Base-by-base conservation (phyloP, 2,888 invertebrate genomes). In the Eulithis testata region DNA sequence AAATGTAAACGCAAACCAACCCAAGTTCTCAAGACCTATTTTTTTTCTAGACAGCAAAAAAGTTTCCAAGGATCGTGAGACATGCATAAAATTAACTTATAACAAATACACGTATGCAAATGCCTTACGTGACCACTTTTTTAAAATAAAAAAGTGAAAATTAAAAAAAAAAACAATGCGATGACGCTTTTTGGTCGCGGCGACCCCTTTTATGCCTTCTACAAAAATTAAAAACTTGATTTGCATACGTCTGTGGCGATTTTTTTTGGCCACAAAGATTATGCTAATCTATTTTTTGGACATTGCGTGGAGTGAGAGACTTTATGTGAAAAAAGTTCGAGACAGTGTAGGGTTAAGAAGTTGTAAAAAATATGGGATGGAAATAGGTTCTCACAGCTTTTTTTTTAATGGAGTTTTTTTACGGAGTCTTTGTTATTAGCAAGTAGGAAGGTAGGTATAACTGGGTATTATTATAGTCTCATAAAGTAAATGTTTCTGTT, bases 251-350 rank as follows among this genome's bases (percentile, higher is more conserved):
- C 78, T 77, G 82, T 89, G 90, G 91, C 90, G 85, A 91, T 87
- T 91, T 91, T 91, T 90, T 90, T 80, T 77, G 70, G 74, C 71
- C 76, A 68, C 73, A 76, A 80, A 87, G 91, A 90, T 91, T 92
- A 92, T 92, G 92, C 70, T 77, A 90, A 92, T 89, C 67, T 63
- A 68, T 91, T 92, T 92, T 92, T 92, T 92, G 91, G 91, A 87
- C 91, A 91, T 81, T 73, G 73, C 71, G 65, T 76, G 76, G 63
- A 52, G 81, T 78, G 81, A 79, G 80, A 77, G 72, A 75, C 79
- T 89, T 87, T 87, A 84, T 74, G 60, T 55, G 67, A 78, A 81
- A 83, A 83, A 82, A 78, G 68, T 73, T 73, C 70, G 73, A 63
- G 66, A 70, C 65, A 72, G 40, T 63, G 53, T 65, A 76, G 77